These are phyloP conservation scores for Caretta caretta DNA, from an alignment of 2,113 vertebrate species.

Conservation along the genomic window DNA sequence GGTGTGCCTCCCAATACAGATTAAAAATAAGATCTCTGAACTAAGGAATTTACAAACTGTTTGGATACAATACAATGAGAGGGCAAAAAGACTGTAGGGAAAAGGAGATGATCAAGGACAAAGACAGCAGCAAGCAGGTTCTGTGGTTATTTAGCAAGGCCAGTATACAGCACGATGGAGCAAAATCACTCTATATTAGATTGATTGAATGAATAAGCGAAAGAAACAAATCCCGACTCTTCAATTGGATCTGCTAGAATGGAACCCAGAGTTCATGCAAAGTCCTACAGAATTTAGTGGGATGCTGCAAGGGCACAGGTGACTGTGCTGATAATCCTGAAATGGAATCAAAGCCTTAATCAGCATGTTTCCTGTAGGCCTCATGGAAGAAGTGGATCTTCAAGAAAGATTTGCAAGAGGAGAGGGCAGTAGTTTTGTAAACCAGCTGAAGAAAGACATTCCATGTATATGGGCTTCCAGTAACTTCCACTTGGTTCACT, in stretches of 20 bases:
- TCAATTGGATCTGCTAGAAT: neutral
- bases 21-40: neutral
- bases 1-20: neutral
- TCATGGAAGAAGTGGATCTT: neutral
- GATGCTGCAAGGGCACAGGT: neutral
- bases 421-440: fast-evolving
- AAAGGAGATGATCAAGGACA: neutral
- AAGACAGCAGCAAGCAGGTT: neutral
- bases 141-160: neutral
- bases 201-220: neutral
- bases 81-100: neutral
- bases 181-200: neutral
- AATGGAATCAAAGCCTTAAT: fast-evolving
- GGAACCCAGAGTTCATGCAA: neutral
- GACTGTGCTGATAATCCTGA: neutral
- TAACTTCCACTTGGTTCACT: fast-evolving
- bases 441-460: neutral
- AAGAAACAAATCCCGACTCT: neutral
- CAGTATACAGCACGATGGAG: neutral
- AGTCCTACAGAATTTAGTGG: neutral
- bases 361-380: neutral
- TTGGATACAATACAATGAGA: neutral
- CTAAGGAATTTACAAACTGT: neutral
- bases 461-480: neutral
- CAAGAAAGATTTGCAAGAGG: neutral